Evolutionary conservation across 1,140 invertebrate species (phyloP), one percentile per base, ranked within the genome.

Genomic region (Drosophila lowei): DNA sequence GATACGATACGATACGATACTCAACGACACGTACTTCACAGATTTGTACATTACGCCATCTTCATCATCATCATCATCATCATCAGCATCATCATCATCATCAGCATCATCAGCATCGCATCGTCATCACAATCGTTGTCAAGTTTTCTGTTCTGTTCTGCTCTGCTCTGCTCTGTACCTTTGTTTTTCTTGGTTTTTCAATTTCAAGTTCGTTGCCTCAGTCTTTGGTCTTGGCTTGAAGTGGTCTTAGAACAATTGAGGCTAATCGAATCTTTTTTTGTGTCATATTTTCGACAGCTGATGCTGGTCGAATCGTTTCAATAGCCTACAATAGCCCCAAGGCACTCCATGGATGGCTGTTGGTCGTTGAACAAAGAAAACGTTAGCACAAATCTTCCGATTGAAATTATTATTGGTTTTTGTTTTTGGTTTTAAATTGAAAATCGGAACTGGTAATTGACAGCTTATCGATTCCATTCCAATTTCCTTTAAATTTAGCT

Each of bases 121-220:
- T 54, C 54, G 68, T 55, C 55, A 49, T 62, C 71, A 67, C 64
- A 43, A 52, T 65, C 50, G 65, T 68, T 67, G 72, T 68, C 63
- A 63, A 67, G 72, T 53, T 75, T 58, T 68, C 61, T 49, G 65
- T 50, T 61, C 55, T 58, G 62, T 70, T 68, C 38, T 56, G 54
- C 52, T 70, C 65, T 46, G 48, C 62, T 75, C 48, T 46, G 48
- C 62, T 79, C 52, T 18, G 60, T 62, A 63, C 50, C 58, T 65
- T 66, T 77, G 61, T 65, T 79, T 77, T 72, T 77, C 62, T 60
- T 44, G 64, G 63, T 65, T 85, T 85, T 85, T 84, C 67, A 85
- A 85, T 85, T 85, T 85, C 83, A 83, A 88, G 81, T 86, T 86
- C 77, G 81, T 83, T 88, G 83, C 83, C 74, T 83, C 79, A 81